Conservation (phyloP, 1,140 invertebrate genomes). For the Formica selysi region DNA sequence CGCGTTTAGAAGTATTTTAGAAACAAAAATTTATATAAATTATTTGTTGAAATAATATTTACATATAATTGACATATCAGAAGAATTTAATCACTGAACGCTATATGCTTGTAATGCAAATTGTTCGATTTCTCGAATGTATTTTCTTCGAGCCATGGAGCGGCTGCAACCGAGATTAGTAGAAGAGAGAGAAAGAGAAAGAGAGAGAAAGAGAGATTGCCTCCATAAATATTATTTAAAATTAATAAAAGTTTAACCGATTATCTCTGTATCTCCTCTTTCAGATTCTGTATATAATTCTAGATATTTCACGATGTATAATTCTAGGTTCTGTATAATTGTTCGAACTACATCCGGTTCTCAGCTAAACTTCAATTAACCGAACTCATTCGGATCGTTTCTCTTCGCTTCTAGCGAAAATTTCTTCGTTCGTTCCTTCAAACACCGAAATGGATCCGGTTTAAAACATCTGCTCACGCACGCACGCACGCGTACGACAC, state of each 20-base stretch:
- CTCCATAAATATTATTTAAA: not conserved
- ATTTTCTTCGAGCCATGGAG: too few relatives aligned
- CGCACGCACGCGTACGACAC: slow-evolving; percentile 43
- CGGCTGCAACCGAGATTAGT: too few relatives aligned
- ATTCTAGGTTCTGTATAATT: not conserved
- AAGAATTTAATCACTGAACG: not conserved
- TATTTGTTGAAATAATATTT: not conserved
- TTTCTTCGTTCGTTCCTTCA: slow-evolving; percentile 26
- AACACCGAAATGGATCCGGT: not conserved
- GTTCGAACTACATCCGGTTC: not conserved
- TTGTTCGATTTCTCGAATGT: too few relatives aligned
- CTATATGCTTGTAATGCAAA: not conserved
- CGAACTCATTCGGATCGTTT: slow-evolving; percentile 28
- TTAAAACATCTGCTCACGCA: slow-evolving; percentile 42
- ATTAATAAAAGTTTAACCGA: not conserved
- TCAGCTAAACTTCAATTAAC: slow-evolving; percentile 16
- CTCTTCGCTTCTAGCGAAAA: slow-evolving; percentile 9
- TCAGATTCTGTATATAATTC: not conserved
- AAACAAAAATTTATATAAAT: not conserved
- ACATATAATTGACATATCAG: not conserved
- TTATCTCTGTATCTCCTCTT: not conserved
- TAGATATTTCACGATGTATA: not conserved
- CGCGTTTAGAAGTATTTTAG: not conserved
- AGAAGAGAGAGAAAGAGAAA: too few relatives aligned
- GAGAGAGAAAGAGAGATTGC: too few relatives aligned